Evolutionary conservation across 2,888 invertebrate species (phyloP), one percentile per base, ranked within the genome.

Genomic region (Cheilosia impressa): DNA sequence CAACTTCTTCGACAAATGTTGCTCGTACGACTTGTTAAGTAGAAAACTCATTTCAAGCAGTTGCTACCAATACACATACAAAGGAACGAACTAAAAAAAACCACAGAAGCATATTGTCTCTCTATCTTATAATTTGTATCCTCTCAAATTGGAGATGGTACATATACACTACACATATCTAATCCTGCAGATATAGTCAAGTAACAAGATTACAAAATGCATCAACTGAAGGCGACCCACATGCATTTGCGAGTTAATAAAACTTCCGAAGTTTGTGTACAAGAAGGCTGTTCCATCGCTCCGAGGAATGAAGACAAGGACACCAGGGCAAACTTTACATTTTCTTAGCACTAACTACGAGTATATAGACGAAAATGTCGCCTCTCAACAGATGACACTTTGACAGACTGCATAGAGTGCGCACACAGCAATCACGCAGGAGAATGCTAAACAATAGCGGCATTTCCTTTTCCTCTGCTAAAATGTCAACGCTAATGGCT

Each of bases 181-280:
- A 71, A 79, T 84, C 84, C 79, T 58, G 63, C 47, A 78, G 68
- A 45, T 73, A 68, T 17, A 83, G 53, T 68, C 68, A 60, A 38
- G 31, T 38, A 47, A 22, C 43, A 53, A 43, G 79, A 79, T 84
- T 78, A 75, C 69, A 66, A 69, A 69, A 79, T 79, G 50, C 77
- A 57, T 78, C 68, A 69, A 63, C 47, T 62, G 53, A 73, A 79
- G 73, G 57, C 77, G 58, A 58, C 69, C 57, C 69, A 73, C 73
- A 84, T 84, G 73, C 53, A 76, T n/a, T 65, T 24, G 71, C 55
- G 62, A 83, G 83, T 83, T 77, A 66, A 78, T 78, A 83, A 63
- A 83, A 83, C 60, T 82, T 17, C 13, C 19, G 53, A 77, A 82
- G 19, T 77, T 82, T 75, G 52, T 50, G 31, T 34, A 52, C 34